Evolutionary conservation across 2,888 invertebrate genomes (phyloP), one percentile per base, ranked within the genome.

Genomic region (Therioaphis trifolii): DNA sequence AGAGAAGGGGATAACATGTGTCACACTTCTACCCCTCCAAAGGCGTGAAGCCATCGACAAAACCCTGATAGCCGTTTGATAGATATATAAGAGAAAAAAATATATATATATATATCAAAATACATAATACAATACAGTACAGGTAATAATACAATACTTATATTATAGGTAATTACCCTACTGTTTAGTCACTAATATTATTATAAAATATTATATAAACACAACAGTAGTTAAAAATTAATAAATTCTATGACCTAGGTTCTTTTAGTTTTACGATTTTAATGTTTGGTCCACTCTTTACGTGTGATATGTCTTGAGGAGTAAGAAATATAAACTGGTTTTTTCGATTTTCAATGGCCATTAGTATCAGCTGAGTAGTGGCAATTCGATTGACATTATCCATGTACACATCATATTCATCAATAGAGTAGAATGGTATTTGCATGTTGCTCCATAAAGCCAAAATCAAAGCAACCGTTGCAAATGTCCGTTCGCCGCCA

Each of bases 321-420:
- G 97, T 96, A 40, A 98, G 91, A 89, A 98, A 96, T 86, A 96
- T 93, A 89, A 94, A 98, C 90, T 98, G 97, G 4, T 92, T 90
- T 84, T 91, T 89, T 11, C 90, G 90, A 88, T 93, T 93, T 72
- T 89, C 89, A 78, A 91, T 90, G 9, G 96, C 95, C 88, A 95
- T 93, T 86, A 92, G 90, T 85, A 96, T 89, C 86, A 98, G 90
- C 4, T 66, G 3, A 7, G 84, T 85, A 55, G 84, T 85, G 1
- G 85, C 82, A 27, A 82, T n/a, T n/a, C 84, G 69, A 74, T 85
- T 85, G 52, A 85, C 74, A 24, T 82, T 84, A 43, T 85, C 85
- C 94, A 98, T 97, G 88, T 96, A 98, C 0, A 98, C 97, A 88
- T 98, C 98, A 88, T 97, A 98, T 91, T 99, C 98, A 89, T 98